Base-by-base conservation (phyloP, 30 jellyfish, hydroid and myxozoan species). In the Sanderia malayensis region DNA sequence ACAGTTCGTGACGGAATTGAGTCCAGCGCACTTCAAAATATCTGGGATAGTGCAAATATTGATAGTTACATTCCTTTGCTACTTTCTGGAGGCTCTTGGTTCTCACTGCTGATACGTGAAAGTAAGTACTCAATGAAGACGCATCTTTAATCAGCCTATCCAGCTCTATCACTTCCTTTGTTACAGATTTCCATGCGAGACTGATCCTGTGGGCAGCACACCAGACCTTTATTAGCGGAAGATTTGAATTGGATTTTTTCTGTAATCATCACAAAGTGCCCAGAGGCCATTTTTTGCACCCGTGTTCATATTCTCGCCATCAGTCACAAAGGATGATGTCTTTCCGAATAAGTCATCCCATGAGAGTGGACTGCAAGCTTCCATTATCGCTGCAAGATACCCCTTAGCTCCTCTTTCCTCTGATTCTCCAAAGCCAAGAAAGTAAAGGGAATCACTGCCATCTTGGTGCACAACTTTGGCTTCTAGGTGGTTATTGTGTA, bases 141-240 rank as follows among this genome's bases (percentile, higher is more conserved):
- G 79, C 79, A 33, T 67, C 79, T 30, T 67, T 37, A 13, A 67
- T 67, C 0, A 67, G 79, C 37, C 70, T 67, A 27, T 52, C 70
- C 59, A 73, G 37, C 31, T 57, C 85, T 23, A 0, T 37, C 18
- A 73, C 74, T 11, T 55, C 45, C 20, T 55, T 33, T 44, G 85
- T 33, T 1, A 73, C 85, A 31, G 85, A 73, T 58, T 73, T 73
- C 85, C 73, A 73, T 9, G 85, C 85, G 3, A 58, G 74, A 73
- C 53, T 58, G 17, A 47, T 47, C 62, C 85, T 73, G 67, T 73
- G 85, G 21, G 77, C 76, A 52, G 62, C 85, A 58, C 77, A 73
- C 78, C 85, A 73, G 17, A 73, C 33, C 27, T 73, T 73, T 58
- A 73, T 58, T 49, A 52, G 74, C 25, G 85, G 62, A 33, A 70